Percentiles rank a stretch among this genome's conserved stretches.
Evolutionary conservation across 2,113 vertebrate species (phyloP).

Genomic region (Athene noctua): DNA sequence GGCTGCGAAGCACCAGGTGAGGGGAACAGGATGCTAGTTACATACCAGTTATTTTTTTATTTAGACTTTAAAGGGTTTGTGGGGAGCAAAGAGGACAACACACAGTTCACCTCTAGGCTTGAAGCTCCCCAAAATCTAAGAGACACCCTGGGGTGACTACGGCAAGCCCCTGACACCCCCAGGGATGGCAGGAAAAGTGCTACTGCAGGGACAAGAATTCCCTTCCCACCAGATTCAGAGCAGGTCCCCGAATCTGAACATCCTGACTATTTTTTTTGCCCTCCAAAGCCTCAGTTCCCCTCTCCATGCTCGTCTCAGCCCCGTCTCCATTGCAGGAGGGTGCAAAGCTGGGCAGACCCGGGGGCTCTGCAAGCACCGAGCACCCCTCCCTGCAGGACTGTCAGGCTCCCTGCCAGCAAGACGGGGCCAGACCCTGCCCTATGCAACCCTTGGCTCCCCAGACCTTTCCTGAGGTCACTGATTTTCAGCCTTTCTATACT

Average conservation of each 20-base stretch:
- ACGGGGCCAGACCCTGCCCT: rapidly evolving
- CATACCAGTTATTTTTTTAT: too few relatives aligned
- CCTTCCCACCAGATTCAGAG: not conserved
- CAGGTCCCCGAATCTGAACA: not conserved
- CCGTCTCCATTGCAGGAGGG: not conserved
- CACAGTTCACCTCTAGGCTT: rapidly evolving
- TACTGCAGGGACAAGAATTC: rapidly evolving
- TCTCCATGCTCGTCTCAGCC: rapidly evolving
- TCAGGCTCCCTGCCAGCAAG: rapidly evolving
- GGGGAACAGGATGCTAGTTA: not conserved
- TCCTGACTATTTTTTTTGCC: rapidly evolving
- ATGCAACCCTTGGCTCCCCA: rapidly evolving
- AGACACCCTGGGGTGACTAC: rapidly evolving
- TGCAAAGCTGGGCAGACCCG: rapidly evolving
- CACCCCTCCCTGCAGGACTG: not conserved
- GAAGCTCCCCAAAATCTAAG: not conserved
- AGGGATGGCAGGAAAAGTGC: not conserved
- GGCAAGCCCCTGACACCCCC: not conserved
- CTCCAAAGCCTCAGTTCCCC: not conserved
- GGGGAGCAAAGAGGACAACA: not conserved
- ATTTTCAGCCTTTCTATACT: not conserved
- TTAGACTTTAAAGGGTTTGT: not conserved
- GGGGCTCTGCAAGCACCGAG: not conserved
- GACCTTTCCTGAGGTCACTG: not conserved
- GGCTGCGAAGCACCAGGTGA: rapidly evolving